Percentiles rank a stretch among this genome's conserved stretches.
Evolutionary conservation across 2,113 vertebrate genomes (phyloP).

Genomic region (Leucopsar rothschildi): DNA sequence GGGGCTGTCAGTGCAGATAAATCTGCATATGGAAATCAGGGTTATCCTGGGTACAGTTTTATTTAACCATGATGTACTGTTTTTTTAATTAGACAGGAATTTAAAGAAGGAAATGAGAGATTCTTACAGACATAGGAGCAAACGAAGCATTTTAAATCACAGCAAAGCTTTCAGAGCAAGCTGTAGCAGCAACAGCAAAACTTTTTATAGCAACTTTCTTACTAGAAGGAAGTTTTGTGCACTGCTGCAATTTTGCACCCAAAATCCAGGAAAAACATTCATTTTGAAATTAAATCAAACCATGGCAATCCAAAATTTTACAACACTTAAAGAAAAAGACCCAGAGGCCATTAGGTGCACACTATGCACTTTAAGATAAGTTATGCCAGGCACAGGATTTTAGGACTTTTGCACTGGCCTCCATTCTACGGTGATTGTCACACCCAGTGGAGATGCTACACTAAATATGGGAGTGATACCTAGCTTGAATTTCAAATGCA

Average conservation of each 20-base stretch:
- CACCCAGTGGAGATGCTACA: accelerated
- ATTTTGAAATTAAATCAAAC: background rate
- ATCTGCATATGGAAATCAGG: conserved; percentile 99
- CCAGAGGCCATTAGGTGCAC: background rate
- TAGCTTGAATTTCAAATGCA: background rate
- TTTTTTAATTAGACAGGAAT: conserved; percentile 79
- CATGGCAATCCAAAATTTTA: background rate
- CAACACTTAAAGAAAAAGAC: background rate
- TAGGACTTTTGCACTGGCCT: background rate
- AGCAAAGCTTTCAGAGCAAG: conserved; percentile 2
- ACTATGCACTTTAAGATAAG: background rate
- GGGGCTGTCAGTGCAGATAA: conserved; percentile 85
- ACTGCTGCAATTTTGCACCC: background rate
- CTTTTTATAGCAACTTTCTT: conserved; percentile 54
- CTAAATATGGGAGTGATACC: background rate
- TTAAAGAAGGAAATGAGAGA: conserved; percentile 65
- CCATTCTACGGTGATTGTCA: background rate
- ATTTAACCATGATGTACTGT: conserved; percentile 82
- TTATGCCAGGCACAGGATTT: background rate
- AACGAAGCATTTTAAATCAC: background rate
- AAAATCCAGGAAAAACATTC: background rate
- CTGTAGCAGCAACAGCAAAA: conserved; percentile 48
- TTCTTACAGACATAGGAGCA: conserved; percentile 55
- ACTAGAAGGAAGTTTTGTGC: background rate
- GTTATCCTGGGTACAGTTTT: conserved; percentile 87